Base-by-base conservation (phyloP, 2,797 vertebrate genomes). In the Bradypodion ventrale region DNA sequence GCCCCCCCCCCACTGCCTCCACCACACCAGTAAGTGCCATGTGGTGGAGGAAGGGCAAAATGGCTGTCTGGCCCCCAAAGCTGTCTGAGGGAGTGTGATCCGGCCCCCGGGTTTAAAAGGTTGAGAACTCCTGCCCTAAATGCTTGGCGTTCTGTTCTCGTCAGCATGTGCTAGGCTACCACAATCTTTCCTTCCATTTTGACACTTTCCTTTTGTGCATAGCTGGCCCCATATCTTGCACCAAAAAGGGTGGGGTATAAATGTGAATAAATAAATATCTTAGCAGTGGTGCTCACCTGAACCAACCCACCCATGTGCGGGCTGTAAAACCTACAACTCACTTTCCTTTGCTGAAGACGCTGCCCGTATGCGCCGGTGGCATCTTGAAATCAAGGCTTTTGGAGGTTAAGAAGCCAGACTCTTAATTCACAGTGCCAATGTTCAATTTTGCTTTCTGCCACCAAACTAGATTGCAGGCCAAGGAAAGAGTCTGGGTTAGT, bases 361-460 rank as follows among this genome's bases (percentile, higher is more conserved):
- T 0, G 37, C 72, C 84, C 21, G 23, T 2, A 0, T 85, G 70
- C 32, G 89, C 83, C 87, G 62, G 86, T 91, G 87, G 90, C 94
- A 88, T 90, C 88, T 92, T 90, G 86, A 91, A 93, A 89, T 91
- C 0, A 44, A 93, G 93, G 90, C 92, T 94, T 87, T 46, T 85
- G 0, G 49, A 92, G 96, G 95, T 96, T 94, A 96, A 95, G 78
- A 95, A 95, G 94, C 92, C 94, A 95, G 92, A 92, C 95, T 96
- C 95, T 96, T 97, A 95, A 96, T 96, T 95, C 96, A 92, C 88
- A 93, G 93, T 94, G 91, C 95, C 95, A 96, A 93, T 95, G 95
- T 96, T 96, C 96, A 95, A 96, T 96, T 96, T 95, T 95, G 94
- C 95, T 94, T 96, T 87, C 95, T 96, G 94, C 96, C 94, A 95